Conservation (phyloP, 2,888 invertebrate species). For the Pharmacophagus antenor region DNA sequence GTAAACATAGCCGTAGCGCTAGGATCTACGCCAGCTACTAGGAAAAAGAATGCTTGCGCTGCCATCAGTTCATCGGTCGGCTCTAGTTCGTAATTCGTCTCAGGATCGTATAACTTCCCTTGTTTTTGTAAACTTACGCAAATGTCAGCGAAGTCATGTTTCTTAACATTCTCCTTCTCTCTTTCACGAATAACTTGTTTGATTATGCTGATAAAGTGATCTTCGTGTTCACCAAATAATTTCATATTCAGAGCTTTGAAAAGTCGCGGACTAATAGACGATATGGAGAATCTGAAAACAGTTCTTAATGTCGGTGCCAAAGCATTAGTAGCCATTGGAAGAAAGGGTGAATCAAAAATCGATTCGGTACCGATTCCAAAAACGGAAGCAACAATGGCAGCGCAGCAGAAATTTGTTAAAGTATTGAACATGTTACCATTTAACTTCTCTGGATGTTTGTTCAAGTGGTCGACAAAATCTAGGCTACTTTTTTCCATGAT, state of each 20-base stretch:
- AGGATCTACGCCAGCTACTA: constrained; percentile 61
- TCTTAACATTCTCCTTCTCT: constrained; percentile 31
- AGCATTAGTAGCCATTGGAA: constrained; percentile 42
- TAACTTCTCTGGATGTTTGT: constrained; percentile 38
- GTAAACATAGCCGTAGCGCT: constrained; percentile 51
- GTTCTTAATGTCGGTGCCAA: constrained; percentile 24
- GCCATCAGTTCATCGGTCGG: constrained; percentile 54
- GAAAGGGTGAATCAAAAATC: constrained; percentile 57
- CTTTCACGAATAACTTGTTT: constrained; percentile 35
- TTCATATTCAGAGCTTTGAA: constrained; percentile 30
- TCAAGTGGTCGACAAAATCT: neutral
- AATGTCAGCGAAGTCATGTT: constrained; percentile 39
- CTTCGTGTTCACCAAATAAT: constrained; percentile 33
- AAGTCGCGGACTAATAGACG: constrained; percentile 34
- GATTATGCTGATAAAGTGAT: constrained; percentile 37
- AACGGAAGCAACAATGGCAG: constrained; percentile 56
- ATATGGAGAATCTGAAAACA: constrained; percentile 41
- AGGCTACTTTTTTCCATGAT: neutral
- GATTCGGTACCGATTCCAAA: constrained; percentile 59
- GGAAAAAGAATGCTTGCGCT: constrained; percentile 61
- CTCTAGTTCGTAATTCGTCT: constrained; percentile 46
- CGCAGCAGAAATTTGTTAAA: constrained; percentile 46
- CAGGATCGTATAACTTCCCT: constrained; percentile 46
- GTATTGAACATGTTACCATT: constrained; percentile 41
- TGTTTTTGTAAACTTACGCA: constrained; percentile 37